phyloP scores from a whole-genome alignment of 2,888 invertebrate species.

The Merodon equestris region DNA sequence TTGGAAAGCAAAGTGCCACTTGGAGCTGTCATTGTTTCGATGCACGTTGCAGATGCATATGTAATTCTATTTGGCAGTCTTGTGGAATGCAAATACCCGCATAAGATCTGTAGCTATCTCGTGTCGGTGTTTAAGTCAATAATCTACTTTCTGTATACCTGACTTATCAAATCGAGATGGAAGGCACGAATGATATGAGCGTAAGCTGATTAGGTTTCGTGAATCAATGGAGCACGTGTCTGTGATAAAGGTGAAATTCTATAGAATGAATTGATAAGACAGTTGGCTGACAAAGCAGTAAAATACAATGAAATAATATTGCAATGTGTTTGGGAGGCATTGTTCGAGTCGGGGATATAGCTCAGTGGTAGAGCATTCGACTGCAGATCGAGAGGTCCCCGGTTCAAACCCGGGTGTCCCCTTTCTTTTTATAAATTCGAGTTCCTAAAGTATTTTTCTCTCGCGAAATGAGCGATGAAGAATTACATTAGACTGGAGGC shows the following conservation, averaged over 20 bases:
- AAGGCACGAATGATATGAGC: neutral
- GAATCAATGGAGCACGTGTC: too few species aligned
- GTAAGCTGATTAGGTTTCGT: neutral
- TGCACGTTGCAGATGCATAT: constrained; percentile 32
- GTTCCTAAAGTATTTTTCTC: too few species aligned
- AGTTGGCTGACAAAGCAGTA: too few species aligned
- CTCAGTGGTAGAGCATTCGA: constrained; percentile 73
- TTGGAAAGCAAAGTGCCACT: neutral
- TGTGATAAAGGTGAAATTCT: too few species aligned
- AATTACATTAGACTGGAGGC: too few species aligned
- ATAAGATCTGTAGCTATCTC: constrained; percentile 20
- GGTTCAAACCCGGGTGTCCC: constrained; percentile 72
- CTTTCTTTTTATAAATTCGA: too few species aligned
- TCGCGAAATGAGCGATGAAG: too few species aligned
- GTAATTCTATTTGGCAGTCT: constrained; percentile 34
- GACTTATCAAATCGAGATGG: constrained; percentile 48
- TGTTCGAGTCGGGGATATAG: too few species aligned
- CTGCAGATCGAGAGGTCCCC: constrained; percentile 73
- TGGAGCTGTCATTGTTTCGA: constrained; percentile 35
- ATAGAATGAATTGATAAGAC: too few species aligned
- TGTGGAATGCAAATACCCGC: constrained; percentile 11
- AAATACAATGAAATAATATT: too few species aligned
- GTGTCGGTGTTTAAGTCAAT: constrained; percentile 29
- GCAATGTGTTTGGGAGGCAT: too few species aligned
- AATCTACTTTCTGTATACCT: constrained; percentile 21